phyloP scores from a whole-genome alignment of 1,140 invertebrate species.

The Coelopa frigida region DNA sequence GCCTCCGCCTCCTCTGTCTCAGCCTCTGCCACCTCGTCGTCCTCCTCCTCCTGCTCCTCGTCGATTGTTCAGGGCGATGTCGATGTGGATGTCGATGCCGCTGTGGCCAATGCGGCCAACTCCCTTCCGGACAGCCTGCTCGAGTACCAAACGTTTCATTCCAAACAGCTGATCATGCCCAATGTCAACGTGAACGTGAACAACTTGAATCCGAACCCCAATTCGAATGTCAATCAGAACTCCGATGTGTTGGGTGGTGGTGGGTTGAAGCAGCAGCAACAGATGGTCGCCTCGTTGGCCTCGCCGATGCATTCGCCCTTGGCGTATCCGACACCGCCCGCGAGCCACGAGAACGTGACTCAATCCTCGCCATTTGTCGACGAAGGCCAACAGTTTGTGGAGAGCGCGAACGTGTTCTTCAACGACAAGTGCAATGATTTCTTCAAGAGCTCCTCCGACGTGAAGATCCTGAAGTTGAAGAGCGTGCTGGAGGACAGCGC shows the following conservation, averaged over 20 bases:
- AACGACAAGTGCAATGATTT: conserved; percentile 34
- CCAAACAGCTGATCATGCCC: conserved; percentile 46
- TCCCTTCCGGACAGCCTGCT: conserved; percentile 62
- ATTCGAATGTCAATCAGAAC: conserved; percentile 48
- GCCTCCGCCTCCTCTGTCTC: no score
- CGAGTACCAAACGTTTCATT: conserved; percentile 70
- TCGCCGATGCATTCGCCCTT: conserved; percentile 63
- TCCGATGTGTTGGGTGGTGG: conserved; percentile 50
- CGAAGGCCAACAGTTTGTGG: conserved; percentile 37
- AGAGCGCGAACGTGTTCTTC: conserved; percentile 36
- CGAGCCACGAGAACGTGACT: conserved; percentile 66
- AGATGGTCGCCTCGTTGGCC: conserved; percentile 42
- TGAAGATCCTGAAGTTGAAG: conserved; percentile 50
- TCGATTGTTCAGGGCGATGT: conserved; percentile 57
- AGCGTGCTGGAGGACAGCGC: conserved; percentile 37
- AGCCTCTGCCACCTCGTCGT: conserved; percentile 51
- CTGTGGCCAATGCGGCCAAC: conserved; percentile 29
- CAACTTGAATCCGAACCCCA: no score
- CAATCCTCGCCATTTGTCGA: conserved; percentile 44
- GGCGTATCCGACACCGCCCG: conserved; percentile 74
- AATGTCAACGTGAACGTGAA: conserved; percentile 33
- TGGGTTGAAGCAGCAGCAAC: conserved; percentile 45
- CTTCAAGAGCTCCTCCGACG: conserved; percentile 6
- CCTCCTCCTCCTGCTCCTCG: conserved; percentile 54
- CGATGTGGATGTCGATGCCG: conserved; percentile 66